Evolutionary conservation across 1,140 invertebrate genomes (phyloP).

Genomic region (Papilio dardanus): DNA sequence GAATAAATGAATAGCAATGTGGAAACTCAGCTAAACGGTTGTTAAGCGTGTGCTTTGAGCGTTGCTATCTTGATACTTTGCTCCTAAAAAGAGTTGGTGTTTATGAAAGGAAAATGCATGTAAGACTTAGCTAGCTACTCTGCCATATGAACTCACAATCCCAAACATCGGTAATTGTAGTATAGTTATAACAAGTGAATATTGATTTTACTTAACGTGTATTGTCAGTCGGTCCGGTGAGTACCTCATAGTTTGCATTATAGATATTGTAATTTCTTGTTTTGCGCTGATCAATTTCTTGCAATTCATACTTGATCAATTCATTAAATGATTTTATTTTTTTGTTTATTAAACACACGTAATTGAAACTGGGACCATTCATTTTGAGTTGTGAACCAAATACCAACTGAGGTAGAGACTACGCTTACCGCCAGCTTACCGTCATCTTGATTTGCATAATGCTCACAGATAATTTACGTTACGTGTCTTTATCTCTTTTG

Average conservation of each 20-base stretch:
- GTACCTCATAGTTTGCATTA: no score
- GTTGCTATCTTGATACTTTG: neutral
- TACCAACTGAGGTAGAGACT: neutral
- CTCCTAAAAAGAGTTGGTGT: neutral
- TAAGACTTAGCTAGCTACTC: neutral
- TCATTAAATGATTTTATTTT: neutral
- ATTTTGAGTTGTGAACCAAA: neutral
- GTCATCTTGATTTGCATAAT: slow-evolving; percentile 12
- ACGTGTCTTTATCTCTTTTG: neutral
- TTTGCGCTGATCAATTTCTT: neutral
- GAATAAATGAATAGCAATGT: slow-evolving; percentile 24
- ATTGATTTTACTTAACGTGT: no score
- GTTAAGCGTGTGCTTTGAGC: slow-evolving; percentile 6
- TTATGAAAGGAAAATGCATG: neutral
- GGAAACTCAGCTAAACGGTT: slow-evolving; percentile 15
- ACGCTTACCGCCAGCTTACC: slow-evolving; percentile 5
- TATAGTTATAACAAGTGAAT: no score
- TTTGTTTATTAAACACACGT: neutral
- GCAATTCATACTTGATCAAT: neutral
- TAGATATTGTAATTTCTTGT: neutral
- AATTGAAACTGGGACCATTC: neutral
- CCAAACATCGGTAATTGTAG: neutral
- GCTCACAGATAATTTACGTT: slow-evolving; percentile 2
- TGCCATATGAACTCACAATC: neutral
- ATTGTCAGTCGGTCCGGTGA: no score